Base-by-base conservation (phyloP, 2,888 invertebrate species). In the Cataglyphis livida region DNA sequence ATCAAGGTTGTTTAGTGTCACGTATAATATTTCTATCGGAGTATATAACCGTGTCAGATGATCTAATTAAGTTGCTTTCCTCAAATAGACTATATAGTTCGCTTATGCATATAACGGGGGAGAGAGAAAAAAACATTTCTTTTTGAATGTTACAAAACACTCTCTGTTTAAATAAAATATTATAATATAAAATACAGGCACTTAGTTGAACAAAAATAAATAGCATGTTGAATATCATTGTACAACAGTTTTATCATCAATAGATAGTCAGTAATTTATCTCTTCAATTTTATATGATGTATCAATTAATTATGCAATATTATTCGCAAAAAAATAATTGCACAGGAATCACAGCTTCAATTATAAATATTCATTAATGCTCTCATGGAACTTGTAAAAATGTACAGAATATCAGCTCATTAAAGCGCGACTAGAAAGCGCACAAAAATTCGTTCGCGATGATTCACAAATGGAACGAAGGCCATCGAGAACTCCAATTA, bases 1-100 rank as follows among this genome's bases (percentile, higher is more conserved):
- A 88, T 82, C 83, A 74, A 85, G 65, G 65, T 73, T 83, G 68
- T 25, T 10, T 48, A n/a, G 41, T 79, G 68, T 81, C 73, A 75
- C 76, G 62, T 64, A 57, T 65, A 78, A 88, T 71, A 66, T 73
- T 59, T 15, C 41, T 71, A 78, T 73, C 44, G 28, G 70, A n/a
- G 76, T 35, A 54, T 70, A 81, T 82, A 90, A 87, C 84, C 84
- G 85, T 76, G 84, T n/a, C 2, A 84, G 75, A 84, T 81, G 89
- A 89, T 88, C 89, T 83, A 89, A 82, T 90, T 89, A 64, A 74
- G 66, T 62, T 41, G 82, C 75, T 84, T 68, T 85, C 90, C 88
- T 87, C 85, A 87, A 89, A 87, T 89, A 89, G 84, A 88, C 82
- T 83, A 84, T 90, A 81, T 70, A 83, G 81, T 82, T 74, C 71